phyloP scores from a whole-genome alignment of 2,888 invertebrate genomes.

The Rhagium mordax region DNA sequence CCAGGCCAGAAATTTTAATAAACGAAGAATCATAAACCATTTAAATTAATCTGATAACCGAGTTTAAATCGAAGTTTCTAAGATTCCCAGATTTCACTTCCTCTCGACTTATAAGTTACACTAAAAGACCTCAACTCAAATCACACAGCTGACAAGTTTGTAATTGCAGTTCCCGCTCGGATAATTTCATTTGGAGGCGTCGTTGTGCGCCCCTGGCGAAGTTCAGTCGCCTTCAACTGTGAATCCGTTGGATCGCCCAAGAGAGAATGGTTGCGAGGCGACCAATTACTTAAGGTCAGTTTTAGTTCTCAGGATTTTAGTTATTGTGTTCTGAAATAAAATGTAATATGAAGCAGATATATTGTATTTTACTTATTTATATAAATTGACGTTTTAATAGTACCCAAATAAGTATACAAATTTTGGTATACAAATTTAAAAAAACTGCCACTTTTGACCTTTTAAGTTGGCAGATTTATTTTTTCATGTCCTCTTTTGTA shows the following conservation, averaged over 20 bases:
- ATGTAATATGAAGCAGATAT: too few species aligned
- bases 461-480: too few species aligned
- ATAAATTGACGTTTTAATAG: too few species aligned
- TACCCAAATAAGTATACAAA: too few species aligned
- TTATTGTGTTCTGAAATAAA: background rate
- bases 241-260: slow-evolving; percentile 78
- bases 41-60: background rate
- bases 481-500: too few species aligned
- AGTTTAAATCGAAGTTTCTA: background rate
- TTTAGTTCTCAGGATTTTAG: background rate
- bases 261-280: slow-evolving; percentile 78
- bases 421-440: too few species aligned
- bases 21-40: background rate
- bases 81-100: background rate
- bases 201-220: slow-evolving; percentile 79
- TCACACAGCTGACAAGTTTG: slow-evolving; percentile 8
- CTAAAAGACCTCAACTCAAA: background rate
- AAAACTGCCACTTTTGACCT: too few species aligned
- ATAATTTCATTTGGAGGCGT: slow-evolving; percentile 82
- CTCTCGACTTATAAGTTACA: background rate
- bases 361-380: too few species aligned
- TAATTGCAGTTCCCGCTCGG: slow-evolving; percentile 75
- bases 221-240: slow-evolving; percentile 77
- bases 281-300: slow-evolving; percentile 71
- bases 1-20: too few species aligned